Percentiles rank a stretch among this genome's conserved stretches.
Conservation (phyloP, 2,113 vertebrate genomes). For the Takifugu flavidus region DNA sequence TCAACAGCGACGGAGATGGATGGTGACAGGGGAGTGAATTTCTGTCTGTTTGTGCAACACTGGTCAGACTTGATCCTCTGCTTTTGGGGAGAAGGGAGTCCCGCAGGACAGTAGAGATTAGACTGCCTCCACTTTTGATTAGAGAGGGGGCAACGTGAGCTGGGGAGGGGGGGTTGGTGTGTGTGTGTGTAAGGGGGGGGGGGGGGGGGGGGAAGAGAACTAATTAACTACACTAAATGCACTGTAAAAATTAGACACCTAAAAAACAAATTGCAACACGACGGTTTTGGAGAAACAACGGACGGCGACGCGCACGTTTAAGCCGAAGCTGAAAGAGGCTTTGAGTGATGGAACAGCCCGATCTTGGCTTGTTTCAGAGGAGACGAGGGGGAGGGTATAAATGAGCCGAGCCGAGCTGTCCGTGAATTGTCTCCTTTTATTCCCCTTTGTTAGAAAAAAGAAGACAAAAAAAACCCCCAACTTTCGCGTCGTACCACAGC, state of each 20-base stretch:
- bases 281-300: background rate
- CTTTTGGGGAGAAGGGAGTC: slow-evolving; percentile 47
- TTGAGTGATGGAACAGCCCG: slow-evolving; percentile 65
- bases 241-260: slow-evolving; percentile 33
- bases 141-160: slow-evolving; percentile 46
- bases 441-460: slow-evolving; percentile 22
- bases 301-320: slow-evolving; percentile 49
- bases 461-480: too few species aligned
- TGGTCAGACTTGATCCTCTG: slow-evolving; percentile 62
- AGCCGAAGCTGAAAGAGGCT: slow-evolving; percentile 45
- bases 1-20: slow-evolving; percentile 65
- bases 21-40: slow-evolving; percentile 70
- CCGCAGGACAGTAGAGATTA: slow-evolving; percentile 61
- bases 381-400: slow-evolving; percentile 15
- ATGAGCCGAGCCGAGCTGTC: slow-evolving; percentile 36
- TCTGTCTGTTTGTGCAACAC: slow-evolving; percentile 60
- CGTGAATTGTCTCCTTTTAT: slow-evolving; percentile 43
- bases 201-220: slow-evolving; percentile 20
- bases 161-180: slow-evolving; percentile 4
- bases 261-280: background rate
- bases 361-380: slow-evolving; percentile 56
- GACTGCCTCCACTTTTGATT: slow-evolving; percentile 65
- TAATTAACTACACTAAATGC: slow-evolving; percentile 24
- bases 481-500: slow-evolving; percentile 50
- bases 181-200: background rate